phyloP scores from a whole-genome alignment of 1,140 invertebrate species.

The Drosophila sucinea region DNA sequence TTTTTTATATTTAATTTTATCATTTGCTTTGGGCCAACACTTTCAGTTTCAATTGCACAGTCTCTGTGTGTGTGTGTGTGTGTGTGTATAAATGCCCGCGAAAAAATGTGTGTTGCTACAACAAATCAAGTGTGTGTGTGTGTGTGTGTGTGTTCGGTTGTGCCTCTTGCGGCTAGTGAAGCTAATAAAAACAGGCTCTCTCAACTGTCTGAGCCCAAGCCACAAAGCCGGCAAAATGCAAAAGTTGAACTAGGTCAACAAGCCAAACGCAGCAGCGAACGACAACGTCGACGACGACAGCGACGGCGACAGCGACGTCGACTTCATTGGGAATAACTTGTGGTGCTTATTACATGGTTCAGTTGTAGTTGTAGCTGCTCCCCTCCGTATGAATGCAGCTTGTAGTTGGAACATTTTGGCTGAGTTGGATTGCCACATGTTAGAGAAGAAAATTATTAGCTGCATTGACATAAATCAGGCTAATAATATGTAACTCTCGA shows the following conservation, averaged over 20 bases:
- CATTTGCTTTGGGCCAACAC: conserved; percentile 55
- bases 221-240: conserved; percentile 78
- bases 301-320: conserved; percentile 41
- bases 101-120: conserved; percentile 49
- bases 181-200: conserved; percentile 79
- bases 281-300: conserved; percentile 14
- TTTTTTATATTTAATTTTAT: conserved; percentile 32
- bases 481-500: conserved; percentile 44
- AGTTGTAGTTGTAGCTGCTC: conserved; percentile 6
- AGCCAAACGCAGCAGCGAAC: conserved; percentile 71
- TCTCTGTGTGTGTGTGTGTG: not conserved
- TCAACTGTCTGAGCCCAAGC: conserved; percentile 33
- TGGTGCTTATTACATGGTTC: conserved; percentile 20
- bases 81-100: conserved; percentile 52
- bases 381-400: not conserved
- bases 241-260: conserved; percentile 82
- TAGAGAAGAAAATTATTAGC: conserved; percentile 1
- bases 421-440: not conserved
- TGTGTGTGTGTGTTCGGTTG: conserved; percentile 23
- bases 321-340: conserved; percentile 15
- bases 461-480: conserved; percentile 52
- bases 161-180: conserved; percentile 56
- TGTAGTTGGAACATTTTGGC: conserved; percentile 36
- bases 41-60: conserved; percentile 76
- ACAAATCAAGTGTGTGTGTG: conserved; percentile 1